phyloP scores from a whole-genome alignment of 2,113 vertebrate genomes.

The Odontophorus gujanensis region DNA sequence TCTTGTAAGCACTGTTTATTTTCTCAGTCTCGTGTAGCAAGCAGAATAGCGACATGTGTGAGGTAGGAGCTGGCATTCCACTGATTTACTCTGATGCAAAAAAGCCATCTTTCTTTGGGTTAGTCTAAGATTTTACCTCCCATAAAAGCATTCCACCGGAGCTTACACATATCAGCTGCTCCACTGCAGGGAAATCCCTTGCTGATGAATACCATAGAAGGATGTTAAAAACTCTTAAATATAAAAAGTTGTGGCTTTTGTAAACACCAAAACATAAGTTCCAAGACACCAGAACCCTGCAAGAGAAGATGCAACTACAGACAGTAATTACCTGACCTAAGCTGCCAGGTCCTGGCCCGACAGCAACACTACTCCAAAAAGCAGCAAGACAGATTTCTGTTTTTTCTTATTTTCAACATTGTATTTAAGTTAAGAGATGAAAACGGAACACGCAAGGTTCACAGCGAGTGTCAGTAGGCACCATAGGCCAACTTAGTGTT shows the following conservation, averaged over 20 bases:
- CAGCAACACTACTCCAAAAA: not conserved
- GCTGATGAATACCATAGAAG: not conserved
- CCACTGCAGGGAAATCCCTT: conserved; percentile 4
- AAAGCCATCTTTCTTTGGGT: not conserved
- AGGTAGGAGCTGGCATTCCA: not conserved
- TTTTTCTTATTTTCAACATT: not conserved
- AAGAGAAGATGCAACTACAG: not conserved
- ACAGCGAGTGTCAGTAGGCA: not conserved
- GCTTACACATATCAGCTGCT: not conserved
- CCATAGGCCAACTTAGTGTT: not conserved
- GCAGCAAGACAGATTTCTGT: not conserved
- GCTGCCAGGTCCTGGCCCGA: not conserved
- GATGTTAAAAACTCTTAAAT: not conserved
- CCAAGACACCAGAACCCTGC: not conserved
- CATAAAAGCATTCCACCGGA: not conserved
- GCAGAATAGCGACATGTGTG: not conserved
- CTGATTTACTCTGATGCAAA: not conserved
- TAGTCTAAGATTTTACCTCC: not conserved
- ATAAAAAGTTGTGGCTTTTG: conserved; percentile 23
- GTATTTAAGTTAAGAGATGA: not conserved
- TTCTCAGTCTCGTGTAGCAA: not conserved
- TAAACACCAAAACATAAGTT: not conserved
- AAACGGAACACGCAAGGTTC: not conserved
- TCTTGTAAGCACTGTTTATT: not conserved
- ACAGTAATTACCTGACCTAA: not conserved